Conservation (phyloP, 2,888 invertebrate genomes). For the Yponomeuta cagnagella region DNA sequence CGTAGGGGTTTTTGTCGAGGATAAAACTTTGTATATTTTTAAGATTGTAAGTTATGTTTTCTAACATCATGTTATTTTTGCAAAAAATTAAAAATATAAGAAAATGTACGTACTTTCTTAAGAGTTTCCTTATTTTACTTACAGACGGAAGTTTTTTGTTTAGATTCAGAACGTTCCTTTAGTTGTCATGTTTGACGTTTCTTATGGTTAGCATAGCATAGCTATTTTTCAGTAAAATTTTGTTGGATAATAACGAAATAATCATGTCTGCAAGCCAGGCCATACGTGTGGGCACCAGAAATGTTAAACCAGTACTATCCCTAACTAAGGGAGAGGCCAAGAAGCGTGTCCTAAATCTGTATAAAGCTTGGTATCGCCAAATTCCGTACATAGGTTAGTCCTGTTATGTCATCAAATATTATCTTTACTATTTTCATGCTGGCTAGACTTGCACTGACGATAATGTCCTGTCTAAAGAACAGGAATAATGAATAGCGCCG, state of each 20-base stretch:
- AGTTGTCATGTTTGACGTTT: not conserved
- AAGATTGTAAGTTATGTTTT: too few species aligned
- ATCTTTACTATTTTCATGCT: not conserved
- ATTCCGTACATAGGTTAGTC: conserved; percentile 89
- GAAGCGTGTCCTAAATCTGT: conserved; percentile 88
- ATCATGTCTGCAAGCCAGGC: conserved; percentile 55
- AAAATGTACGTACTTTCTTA: too few species aligned
- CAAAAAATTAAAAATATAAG: too few species aligned
- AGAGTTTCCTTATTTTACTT: too few species aligned
- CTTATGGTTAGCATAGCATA: not conserved
- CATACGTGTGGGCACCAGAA: conserved; percentile 69
- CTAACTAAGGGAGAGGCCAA: conserved; percentile 85
- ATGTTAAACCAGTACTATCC: conserved; percentile 92
- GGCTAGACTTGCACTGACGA: not conserved
- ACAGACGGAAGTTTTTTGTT: not conserved
- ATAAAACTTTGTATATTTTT: not conserved
- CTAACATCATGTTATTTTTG: too few species aligned
- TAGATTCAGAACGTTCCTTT: not conserved
- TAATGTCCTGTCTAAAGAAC: too few species aligned
- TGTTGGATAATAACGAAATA: not conserved
- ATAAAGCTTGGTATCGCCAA: conserved; percentile 96
- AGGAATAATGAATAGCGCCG: too few species aligned
- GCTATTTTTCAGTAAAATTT: not conserved
- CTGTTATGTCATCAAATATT: conserved; percentile 61
- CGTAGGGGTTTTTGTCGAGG: not conserved